phyloP scores from a whole-genome alignment of 1,140 invertebrate species.

The Nasonia vitripennis region DNA sequence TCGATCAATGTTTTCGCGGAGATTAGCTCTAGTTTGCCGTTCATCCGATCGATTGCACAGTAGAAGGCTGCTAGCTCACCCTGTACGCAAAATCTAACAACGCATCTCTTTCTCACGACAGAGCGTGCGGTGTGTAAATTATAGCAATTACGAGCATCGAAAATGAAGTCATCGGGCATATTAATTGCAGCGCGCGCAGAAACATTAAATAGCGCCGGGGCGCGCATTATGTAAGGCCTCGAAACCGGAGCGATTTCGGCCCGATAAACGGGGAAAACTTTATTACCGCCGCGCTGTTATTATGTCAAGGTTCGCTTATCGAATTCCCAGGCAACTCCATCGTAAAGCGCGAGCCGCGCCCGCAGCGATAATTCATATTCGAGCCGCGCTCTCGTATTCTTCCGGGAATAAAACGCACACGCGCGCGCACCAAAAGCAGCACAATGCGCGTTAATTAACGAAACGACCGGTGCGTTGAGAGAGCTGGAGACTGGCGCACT shows the following conservation, averaged over 20 bases:
- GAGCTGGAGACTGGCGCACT: neutral
- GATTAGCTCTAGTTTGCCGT: neutral
- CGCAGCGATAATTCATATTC: conserved; percentile 2
- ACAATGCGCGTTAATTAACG: conserved; percentile 10
- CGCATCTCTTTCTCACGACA: too few relatives aligned
- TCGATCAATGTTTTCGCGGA: neutral
- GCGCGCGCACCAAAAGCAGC: neutral
- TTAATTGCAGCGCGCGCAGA: neutral
- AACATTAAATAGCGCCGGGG: neutral
- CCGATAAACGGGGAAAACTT: neutral
- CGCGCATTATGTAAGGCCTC: neutral
- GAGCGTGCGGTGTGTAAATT: neutral
- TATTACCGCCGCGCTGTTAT: neutral
- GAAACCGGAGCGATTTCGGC: neutral
- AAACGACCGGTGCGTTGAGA: neutral
- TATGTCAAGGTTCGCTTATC: conserved; percentile 27
- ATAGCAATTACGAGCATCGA: neutral
- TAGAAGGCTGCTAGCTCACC: too few relatives aligned
- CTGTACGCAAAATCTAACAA: too few relatives aligned
- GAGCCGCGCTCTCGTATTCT: neutral
- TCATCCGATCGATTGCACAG: too few relatives aligned
- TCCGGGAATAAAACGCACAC: neutral
- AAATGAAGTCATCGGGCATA: neutral
- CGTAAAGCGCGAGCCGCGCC: conserved; percentile 1
- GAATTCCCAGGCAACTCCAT: neutral